A percentile compares a stretch with the other conserved stretches of the same genome.
phyloP scores from a whole-genome alignment of 2,888 invertebrate species.

The Cryptocheilus praepositus region DNA sequence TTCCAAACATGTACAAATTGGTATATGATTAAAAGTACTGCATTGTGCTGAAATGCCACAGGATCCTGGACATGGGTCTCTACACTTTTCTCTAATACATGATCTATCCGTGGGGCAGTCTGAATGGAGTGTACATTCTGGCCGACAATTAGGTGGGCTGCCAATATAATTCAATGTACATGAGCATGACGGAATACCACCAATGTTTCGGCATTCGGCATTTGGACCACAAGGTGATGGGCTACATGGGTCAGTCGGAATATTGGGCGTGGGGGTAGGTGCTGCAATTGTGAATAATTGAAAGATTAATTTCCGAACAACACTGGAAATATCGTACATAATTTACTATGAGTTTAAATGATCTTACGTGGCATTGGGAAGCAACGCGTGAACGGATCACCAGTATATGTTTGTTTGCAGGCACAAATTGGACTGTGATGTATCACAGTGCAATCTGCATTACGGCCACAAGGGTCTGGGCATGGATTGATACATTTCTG shows the following conservation, averaged over 20 bases:
- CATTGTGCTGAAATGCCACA: conserved; percentile 85
- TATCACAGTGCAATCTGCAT: conserved; percentile 84
- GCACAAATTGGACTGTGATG: conserved; percentile 86
- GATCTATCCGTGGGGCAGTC: conserved; percentile 83
- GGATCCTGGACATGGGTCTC: conserved; percentile 84
- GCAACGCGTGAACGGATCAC: conserved; percentile 73
- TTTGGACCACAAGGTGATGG: conserved; percentile 87
- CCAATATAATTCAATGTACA: conserved; percentile 84
- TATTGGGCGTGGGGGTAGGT: conserved; percentile 76
- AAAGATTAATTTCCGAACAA: neutral
- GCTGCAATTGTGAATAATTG: conserved; percentile 71
- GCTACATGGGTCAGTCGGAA: conserved; percentile 82
- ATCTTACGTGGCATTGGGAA: conserved; percentile 75
- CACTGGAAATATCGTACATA: neutral
- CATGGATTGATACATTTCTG: conserved; percentile 88
- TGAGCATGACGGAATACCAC: conserved; percentile 83
- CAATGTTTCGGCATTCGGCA: conserved; percentile 80
- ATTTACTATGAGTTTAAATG: neutral
- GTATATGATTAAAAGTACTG: conserved; percentile 86
- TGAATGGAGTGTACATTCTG: conserved; percentile 83
- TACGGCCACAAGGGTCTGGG: conserved; percentile 84
- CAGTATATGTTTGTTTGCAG: conserved; percentile 72
- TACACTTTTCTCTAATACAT: conserved; percentile 87
- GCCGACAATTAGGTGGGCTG: conserved; percentile 84
- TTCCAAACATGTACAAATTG: conserved; percentile 86